Evolutionary conservation across 1,140 invertebrate genomes (phyloP), one percentile per base, ranked within the genome.

Genomic region (Trichonephila clavipes): DNA sequence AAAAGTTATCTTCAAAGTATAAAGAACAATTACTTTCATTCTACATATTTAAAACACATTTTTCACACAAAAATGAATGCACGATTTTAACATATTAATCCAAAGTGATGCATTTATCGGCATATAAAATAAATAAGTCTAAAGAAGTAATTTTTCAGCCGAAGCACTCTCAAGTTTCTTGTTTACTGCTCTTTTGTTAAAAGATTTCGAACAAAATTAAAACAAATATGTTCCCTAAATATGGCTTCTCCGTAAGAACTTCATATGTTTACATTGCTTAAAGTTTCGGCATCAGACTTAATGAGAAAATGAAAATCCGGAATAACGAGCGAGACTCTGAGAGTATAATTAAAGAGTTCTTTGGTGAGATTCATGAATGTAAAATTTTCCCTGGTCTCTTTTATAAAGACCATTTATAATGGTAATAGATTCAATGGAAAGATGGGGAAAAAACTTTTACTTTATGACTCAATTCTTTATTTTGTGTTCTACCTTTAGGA

Each of bases 381-480:
- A 64, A 62, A 87, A 87, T 64, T 62, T 87, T 64, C 61, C 8
- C n/a, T 10, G 5, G 58, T 59, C 85, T 59, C 85, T 87, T 87
- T 87, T 87, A 87, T 87, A 59, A 14, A 34, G 28, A 34, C 85
- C 85, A 87, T 87, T 87, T 87, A 87, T 87, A 87, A 87, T 28
- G 61, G 61, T 64, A 87, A 87, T 87, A 59, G 85, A 62, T 87
- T 87, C 85, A 87, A 87, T 87, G 59, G n/a, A 62, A n/a, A 19
- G 16, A 12, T 61, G 4, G 34, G 34, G 59, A 58, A 62, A 87
- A 87, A 87, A 87, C 7, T 28, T 62, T 10, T 34, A 40, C 21
- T 87, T 62, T 87, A 62, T 87, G 28, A 44, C 24, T 83, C 44
- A 16, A 21, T 83, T 51, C 82, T 83, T 83, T 83, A 34, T 87